Percentiles rank a stretch among this genome's conserved stretches.
Conservation (phyloP, 1,140 invertebrate species). For the Papilio xuthus region DNA sequence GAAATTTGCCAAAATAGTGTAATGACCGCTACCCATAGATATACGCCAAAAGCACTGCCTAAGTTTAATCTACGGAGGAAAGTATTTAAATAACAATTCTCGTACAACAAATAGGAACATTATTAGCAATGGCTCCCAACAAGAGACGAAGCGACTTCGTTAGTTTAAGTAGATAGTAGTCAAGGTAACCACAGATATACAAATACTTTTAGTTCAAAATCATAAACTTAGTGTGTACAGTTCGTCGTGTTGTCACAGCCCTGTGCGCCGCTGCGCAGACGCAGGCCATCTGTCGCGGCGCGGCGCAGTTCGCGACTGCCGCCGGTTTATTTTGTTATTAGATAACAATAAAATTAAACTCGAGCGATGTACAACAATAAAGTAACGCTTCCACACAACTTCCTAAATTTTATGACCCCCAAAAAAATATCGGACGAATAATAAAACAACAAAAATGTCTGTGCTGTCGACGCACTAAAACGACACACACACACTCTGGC, state of each 20-base stretch:
- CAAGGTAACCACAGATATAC: too few relatives aligned
- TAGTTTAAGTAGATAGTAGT: too few relatives aligned
- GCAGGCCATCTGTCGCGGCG: conserved; percentile 62
- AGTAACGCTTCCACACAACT: conserved; percentile 16
- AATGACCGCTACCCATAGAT: too few relatives aligned
- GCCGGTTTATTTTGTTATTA: conserved; percentile 38
- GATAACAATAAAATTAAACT: conserved; percentile 36
- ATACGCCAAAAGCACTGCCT: too few relatives aligned
- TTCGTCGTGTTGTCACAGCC: conserved; percentile 41
- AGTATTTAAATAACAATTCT: too few relatives aligned
- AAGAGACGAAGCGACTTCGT: too few relatives aligned
- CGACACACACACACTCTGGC: background rate
- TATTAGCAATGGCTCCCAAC: too few relatives aligned
- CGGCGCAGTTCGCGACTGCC: conserved; percentile 46
- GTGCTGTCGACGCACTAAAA: background rate
- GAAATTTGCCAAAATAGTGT: too few relatives aligned
- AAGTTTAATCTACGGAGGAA: too few relatives aligned
- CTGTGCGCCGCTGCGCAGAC: conserved; percentile 42
- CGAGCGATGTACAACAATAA: conserved; percentile 17
- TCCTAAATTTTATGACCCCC: conserved; percentile 36
- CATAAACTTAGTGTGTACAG: too few relatives aligned
- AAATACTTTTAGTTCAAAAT: too few relatives aligned
- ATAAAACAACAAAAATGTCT: background rate
- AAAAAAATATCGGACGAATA: background rate
- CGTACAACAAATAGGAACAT: too few relatives aligned